Evolutionary conservation across 2,888 invertebrate genomes (phyloP).

Genomic region (Agrochola circellaris): DNA sequence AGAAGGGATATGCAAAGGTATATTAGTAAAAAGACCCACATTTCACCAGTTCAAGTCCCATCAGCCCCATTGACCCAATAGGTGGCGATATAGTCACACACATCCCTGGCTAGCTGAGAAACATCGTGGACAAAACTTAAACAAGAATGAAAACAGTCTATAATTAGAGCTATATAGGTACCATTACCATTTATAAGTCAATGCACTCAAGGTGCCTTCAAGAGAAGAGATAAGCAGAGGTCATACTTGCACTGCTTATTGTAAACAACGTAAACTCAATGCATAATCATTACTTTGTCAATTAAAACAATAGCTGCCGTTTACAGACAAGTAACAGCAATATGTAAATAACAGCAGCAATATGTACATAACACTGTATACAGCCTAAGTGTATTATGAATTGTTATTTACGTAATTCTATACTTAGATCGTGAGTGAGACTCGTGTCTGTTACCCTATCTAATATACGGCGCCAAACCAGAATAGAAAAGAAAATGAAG

Average conservation of each 20-base stretch:
- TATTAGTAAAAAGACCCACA: too few species aligned
- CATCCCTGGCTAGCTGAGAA: neutral
- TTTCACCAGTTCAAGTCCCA: neutral
- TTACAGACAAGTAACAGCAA: conserved; percentile 12
- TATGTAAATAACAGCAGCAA: conserved; percentile 26
- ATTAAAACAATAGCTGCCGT: conserved; percentile 46
- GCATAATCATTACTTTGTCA: conserved; percentile 48
- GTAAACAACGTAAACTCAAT: conserved; percentile 31
- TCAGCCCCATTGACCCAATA: too few species aligned
- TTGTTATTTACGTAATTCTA: conserved; percentile 31
- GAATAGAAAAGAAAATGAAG: neutral
- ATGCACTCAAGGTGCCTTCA: conserved; percentile 46
- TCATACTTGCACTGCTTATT: conserved; percentile 22
- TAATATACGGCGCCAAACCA: neutral
- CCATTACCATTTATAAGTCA: conserved; percentile 30
- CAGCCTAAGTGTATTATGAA: conserved; percentile 7
- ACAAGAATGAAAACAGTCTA: neutral
- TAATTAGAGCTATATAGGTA: neutral
- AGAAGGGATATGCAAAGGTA: too few species aligned
- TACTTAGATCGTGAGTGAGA: conserved; percentile 13
- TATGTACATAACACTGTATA: conserved; percentile 27
- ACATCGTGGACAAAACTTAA: neutral
- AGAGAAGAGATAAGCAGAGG: conserved; percentile 36
- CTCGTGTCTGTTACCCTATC: neutral
- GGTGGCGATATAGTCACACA: neutral